These are phyloP conservation scores for Eledona agricola DNA, from an alignment of 2,888 invertebrate genomes.

Conservation along the genomic window DNA sequence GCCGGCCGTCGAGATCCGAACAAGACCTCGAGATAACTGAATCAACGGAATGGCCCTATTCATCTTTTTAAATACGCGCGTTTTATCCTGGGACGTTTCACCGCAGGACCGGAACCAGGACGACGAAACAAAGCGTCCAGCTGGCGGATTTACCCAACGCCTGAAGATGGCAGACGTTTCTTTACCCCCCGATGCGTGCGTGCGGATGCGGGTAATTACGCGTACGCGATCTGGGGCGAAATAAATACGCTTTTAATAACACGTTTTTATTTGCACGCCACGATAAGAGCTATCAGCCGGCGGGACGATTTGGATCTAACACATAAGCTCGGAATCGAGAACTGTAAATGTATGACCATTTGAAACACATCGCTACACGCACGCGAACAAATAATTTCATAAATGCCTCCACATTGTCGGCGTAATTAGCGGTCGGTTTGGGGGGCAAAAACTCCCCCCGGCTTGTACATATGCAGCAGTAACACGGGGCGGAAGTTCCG, in stretches of 20 bases:
- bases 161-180: conserved; percentile 6
- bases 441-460: conserved; percentile 13
- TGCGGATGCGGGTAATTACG: conserved; percentile 9
- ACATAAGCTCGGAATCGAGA: conserved; percentile 24
- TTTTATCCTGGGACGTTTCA: conserved; percentile 46
- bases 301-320: conserved; percentile 21
- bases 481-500: conserved; percentile 23
- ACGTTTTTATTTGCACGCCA: conserved; percentile 5
- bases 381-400: conserved; percentile 40
- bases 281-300: too few relatives aligned
- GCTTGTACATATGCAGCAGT: conserved; percentile 17
- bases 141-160: conserved; percentile 7
- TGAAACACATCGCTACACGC: conserved; percentile 29
- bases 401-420: conserved; percentile 30
- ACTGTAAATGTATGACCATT: conserved; percentile 29
- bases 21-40: conserved; percentile 68
- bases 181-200: conserved; percentile 1
- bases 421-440: conserved; percentile 25
- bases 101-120: conserved; percentile 35
- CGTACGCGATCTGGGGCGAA: conserved; percentile 2
- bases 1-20: conserved; percentile 62
- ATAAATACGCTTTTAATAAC: conserved; percentile 8
- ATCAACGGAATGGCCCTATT: conserved; percentile 73
- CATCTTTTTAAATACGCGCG: conserved; percentile 68
- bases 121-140: conserved; percentile 30